phyloP scores from a whole-genome alignment of 1,140 invertebrate species.

The Neuroterus valhalla region DNA sequence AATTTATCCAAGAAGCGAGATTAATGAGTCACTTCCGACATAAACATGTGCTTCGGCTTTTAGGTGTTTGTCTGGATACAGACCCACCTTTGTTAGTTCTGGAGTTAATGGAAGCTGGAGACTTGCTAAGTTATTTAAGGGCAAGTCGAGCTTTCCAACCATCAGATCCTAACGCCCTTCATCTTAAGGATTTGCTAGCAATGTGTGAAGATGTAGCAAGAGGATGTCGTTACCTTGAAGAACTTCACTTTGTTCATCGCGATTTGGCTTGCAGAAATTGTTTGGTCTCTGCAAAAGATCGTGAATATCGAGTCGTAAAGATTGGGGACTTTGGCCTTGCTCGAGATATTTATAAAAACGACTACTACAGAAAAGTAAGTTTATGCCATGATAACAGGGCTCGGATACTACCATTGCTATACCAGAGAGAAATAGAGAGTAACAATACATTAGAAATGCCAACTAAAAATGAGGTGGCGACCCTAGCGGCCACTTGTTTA shows the following conservation, averaged over 20 bases:
- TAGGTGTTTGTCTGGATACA: constrained; percentile 95
- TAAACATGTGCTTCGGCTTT: constrained; percentile 92
- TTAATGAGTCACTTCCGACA: constrained; percentile 98
- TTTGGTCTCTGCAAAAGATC: constrained; percentile 85
- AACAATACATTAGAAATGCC: no score
- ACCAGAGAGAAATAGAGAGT: no score
- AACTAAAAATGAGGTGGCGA: no score
- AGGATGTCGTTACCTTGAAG: constrained; percentile 94
- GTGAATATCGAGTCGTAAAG: constrained; percentile 88
- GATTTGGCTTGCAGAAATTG: constrained; percentile 97
- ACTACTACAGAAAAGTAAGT: constrained; percentile 96
- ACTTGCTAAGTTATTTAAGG: constrained; percentile 92
- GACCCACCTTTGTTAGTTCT: constrained; percentile 95
- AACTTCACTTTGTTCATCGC: constrained; percentile 96
- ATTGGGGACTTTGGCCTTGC: constrained; percentile 97
- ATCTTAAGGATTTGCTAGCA: constrained; percentile 87
- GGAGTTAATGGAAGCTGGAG: constrained; percentile 98
- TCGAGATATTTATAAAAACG: constrained; percentile 95
- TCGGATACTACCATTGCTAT: no score
- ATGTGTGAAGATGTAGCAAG: constrained; percentile 97
- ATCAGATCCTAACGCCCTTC: constrained; percentile 77
- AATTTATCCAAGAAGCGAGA: constrained; percentile 97
- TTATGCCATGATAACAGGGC: no score
- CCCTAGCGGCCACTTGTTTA: no score
- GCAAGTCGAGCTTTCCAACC: constrained; percentile 80